A percentile compares a stretch with the other conserved stretches of the same genome.
Conservation (phyloP, 2,113 vertebrate genomes). For the Otocyon megalotis region DNA sequence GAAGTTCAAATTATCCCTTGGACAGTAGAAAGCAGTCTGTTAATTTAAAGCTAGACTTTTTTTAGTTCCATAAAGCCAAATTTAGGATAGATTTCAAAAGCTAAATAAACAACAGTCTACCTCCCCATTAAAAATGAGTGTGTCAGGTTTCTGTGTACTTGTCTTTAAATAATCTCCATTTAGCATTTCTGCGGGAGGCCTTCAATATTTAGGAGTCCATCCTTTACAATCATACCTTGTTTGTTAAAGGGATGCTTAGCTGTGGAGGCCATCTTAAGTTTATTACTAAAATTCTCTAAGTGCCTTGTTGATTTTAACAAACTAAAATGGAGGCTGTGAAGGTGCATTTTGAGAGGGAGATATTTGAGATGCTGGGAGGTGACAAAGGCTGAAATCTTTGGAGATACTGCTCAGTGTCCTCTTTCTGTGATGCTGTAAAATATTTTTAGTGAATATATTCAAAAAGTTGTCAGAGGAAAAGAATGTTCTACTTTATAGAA, state of each 20-base stretch:
- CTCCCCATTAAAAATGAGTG: slow-evolving; percentile 85
- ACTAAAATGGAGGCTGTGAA: neutral
- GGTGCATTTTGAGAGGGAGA: neutral
- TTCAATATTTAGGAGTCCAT: slow-evolving; percentile 81
- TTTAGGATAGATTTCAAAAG: slow-evolving; percentile 88
- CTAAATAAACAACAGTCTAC: slow-evolving; percentile 89
- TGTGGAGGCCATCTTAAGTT: slow-evolving; percentile 26
- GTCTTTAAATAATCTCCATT: slow-evolving; percentile 87
- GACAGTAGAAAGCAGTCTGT: slow-evolving; percentile 85
- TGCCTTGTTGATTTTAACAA: neutral
- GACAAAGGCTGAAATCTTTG: neutral
- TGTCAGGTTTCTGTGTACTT: slow-evolving; percentile 88
- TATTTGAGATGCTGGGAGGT: neutral
- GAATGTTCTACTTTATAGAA: neutral
- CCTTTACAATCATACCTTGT: slow-evolving; percentile 45
- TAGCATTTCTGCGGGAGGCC: slow-evolving; percentile 73
- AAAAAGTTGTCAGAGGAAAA: neutral
- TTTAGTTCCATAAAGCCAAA: slow-evolving; percentile 83
- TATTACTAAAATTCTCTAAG: slow-evolving; percentile 13
- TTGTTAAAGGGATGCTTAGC: neutral
- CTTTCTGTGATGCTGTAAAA: neutral
- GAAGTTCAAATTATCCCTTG: slow-evolving; percentile 87
- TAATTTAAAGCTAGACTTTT: slow-evolving; percentile 87
- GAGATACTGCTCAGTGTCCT: neutral
- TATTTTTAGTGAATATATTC: too few species aligned